Percentiles rank a stretch among this genome's conserved stretches.
phyloP scores from a whole-genome alignment of 92 coral and sea anemone genomes.

The Phenganax stokvisi region DNA sequence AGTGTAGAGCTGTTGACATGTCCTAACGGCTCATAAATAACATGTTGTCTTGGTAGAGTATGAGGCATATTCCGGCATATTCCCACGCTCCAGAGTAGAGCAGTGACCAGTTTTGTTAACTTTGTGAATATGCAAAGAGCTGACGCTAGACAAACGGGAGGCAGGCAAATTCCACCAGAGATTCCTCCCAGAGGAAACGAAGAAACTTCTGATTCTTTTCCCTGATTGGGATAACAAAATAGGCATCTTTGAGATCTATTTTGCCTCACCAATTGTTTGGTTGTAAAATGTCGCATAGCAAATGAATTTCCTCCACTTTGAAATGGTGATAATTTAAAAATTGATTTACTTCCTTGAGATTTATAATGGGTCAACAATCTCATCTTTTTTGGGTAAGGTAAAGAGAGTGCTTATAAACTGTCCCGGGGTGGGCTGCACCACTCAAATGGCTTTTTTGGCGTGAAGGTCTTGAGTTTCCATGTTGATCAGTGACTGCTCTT shows the following conservation, averaged over 20 bases:
- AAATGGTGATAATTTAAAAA: no score
- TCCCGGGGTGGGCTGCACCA: no score
- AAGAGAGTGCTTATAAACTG: no score
- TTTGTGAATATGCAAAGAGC: constrained; percentile 18
- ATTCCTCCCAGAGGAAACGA: background rate
- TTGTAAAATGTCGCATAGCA: background rate
- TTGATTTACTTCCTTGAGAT: no score
- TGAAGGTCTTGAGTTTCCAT: no score
- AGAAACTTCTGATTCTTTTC: background rate
- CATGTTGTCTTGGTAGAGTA: background rate
- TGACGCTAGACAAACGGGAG: constrained; percentile 19
- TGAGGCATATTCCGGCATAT: background rate
- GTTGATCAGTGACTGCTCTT: no score
- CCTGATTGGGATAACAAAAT: background rate
- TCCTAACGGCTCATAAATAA: background rate
- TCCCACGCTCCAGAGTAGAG: background rate
- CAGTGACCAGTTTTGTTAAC: background rate
- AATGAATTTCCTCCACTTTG: no score
- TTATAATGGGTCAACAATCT: no score
- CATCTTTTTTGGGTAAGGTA: no score
- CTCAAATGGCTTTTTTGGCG: no score
- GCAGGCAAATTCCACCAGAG: constrained; percentile 13
- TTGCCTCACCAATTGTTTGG: background rate
- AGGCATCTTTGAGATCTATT: background rate
- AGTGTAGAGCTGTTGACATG: background rate